A percentile compares a stretch with the other conserved stretches of the same genome.
Evolutionary conservation across 30 jellyfish, hydroid and myxozoan genomes (phyloP).

Genomic region (Turritopsis dohrnii): DNA sequence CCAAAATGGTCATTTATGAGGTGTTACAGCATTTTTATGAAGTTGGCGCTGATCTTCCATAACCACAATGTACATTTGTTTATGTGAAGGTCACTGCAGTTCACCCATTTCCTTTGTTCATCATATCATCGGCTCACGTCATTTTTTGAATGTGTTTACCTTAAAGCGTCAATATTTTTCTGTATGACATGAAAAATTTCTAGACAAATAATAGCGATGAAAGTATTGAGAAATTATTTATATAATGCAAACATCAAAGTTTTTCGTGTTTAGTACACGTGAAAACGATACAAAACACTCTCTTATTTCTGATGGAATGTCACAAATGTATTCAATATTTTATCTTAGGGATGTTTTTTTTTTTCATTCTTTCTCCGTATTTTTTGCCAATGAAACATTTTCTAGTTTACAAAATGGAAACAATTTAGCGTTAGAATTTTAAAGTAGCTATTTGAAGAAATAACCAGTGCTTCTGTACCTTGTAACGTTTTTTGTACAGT

Average conservation of each 20-base stretch:
- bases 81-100: neutral
- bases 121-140: neutral
- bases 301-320: no score
- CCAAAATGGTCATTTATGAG: neutral
- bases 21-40: neutral
- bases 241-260: neutral
- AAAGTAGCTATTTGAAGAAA: no score
- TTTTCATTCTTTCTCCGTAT: no score
- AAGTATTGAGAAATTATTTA: neutral
- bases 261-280: neutral
- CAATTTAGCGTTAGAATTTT: no score
- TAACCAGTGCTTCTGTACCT: no score
- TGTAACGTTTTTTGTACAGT: no score
- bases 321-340: no score
- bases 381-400: no score
- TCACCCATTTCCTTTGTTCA: neutral
- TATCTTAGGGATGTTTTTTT: no score
- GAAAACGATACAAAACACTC: no score
- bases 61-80: neutral
- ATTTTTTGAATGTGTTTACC: neutral
- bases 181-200: neutral
- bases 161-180: neutral
- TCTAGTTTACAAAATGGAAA: no score
- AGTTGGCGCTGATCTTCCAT: neutral
- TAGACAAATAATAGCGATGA: neutral